Conservation (phyloP, 2,797 vertebrate genomes). For the Gorsachius magnificus region DNA sequence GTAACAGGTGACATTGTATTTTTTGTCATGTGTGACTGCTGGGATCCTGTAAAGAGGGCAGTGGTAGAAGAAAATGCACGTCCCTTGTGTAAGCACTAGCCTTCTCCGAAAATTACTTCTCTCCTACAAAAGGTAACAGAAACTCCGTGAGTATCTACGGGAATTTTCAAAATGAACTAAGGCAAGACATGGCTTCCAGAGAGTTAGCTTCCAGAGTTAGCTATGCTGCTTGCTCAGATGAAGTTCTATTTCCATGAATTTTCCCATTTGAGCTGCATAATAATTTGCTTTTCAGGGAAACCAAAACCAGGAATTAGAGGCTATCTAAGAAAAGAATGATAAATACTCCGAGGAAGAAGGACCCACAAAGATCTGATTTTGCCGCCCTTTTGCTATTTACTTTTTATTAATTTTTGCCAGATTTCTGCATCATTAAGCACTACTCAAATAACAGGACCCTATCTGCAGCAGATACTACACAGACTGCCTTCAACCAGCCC, state of each 20-base stretch:
- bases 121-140: background rate
- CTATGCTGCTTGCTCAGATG: background rate
- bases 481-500: background rate
- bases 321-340: background rate
- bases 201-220: background rate
- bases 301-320: background rate
- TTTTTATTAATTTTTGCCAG: conserved; percentile 7
- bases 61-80: background rate
- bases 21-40: background rate
- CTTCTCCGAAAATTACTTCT: background rate
- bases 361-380: background rate
- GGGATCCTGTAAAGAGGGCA: background rate
- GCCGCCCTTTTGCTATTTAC: background rate
- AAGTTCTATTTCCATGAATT: background rate
- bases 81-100: background rate
- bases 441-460: background rate
- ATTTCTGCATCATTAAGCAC: background rate
- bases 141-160: background rate
- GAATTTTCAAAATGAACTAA: background rate
- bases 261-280: background rate
- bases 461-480: background rate
- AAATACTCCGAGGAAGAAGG: background rate
- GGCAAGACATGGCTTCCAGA: background rate
- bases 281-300: background rate
- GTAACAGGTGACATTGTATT: background rate